Evolutionary conservation across 2,888 invertebrate species (phyloP), one percentile per base, ranked within the genome.

Genomic region (Neria commutata): DNA sequence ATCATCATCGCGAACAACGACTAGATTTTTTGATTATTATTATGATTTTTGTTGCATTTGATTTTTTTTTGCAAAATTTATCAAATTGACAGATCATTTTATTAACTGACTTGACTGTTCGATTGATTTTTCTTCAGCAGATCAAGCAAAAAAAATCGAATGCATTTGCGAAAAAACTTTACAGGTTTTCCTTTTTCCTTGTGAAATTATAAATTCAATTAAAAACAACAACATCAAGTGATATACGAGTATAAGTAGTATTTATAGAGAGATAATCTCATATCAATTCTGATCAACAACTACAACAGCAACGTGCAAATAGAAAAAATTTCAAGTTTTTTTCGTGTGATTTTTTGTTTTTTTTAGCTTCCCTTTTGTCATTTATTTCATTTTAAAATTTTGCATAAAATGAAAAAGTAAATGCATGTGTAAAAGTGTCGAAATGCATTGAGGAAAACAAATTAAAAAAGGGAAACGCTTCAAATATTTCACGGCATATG

Each of bases 291-390:
- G 42, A 34, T 47, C 34, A 62, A 54, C 49, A 64, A 60, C 69
- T 68, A 68, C 66, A 69, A 68, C 66, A 69, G 66, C 67, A 68
- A 73, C 74, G 75, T 76, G 76, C 76, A 74, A 63, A 69, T 60
- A 53, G 54, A 54, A 33, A 4, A 56, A 33, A 45, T 21, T n/a
- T 40, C 21, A 26, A 52, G 21, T 19, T 19, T n/a, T 14, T 46
- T 23, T n/a, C 3, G 33, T 33, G 33, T 33, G 33, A 33, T 33
- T 33, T 33, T 33, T 33, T 33, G 33, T 33, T n/a, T 47, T 11
- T 46, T 46, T 46, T n/a, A 6, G 5, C 17, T n/a, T 40, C 17
- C n/a, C 16, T 40, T 16, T 40, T 23, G 19, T 46, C 6, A 23
- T 46, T 23, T 17, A 19, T n/a, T 46, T 19, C 24, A 46, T 21